Evolutionary conservation across 1,140 invertebrate genomes (phyloP).

Genomic region (Papilio aristodemus): DNA sequence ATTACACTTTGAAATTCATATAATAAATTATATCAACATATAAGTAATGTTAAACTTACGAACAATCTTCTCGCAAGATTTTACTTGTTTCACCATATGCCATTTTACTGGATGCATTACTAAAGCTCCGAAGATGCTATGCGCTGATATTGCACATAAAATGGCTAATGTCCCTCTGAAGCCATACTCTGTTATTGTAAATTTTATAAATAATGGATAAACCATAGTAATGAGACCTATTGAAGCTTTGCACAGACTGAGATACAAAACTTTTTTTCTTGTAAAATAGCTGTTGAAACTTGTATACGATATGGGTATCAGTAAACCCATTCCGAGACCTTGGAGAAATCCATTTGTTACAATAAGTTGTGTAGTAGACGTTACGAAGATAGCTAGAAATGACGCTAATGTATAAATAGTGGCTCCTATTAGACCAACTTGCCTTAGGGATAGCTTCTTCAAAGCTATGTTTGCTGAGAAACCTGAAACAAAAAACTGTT

Average conservation of each 20-base stretch:
- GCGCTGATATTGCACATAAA: conserved; percentile 81
- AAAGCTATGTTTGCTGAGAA: conserved; percentile 78
- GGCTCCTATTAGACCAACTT: conserved; percentile 81
- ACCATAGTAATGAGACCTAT: conserved; percentile 82
- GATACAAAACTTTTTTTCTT: conserved; percentile 80
- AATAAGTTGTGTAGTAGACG: conserved; percentile 79
- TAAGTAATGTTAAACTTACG: conserved; percentile 56
- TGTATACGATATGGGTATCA: conserved; percentile 72
- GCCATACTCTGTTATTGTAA: conserved; percentile 81
- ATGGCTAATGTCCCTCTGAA: conserved; percentile 84
- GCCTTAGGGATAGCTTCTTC: conserved; percentile 79
- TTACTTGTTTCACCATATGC: conserved; percentile 81
- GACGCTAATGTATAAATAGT: conserved; percentile 80
- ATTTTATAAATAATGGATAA: conserved; percentile 81
- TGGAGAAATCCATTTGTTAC: conserved; percentile 76
- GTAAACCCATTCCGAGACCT: conserved; percentile 72
- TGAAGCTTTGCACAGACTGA: conserved; percentile 82
- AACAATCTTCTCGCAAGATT: conserved; percentile 69
- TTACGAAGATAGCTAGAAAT: conserved; percentile 80
- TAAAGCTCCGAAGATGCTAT: conserved; percentile 83
- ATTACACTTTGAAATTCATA: conserved; percentile 21
- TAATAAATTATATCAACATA: conserved; percentile 1
- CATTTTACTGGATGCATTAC: conserved; percentile 86
- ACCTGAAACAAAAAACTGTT: conserved; percentile 54
- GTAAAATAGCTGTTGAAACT: conserved; percentile 76